These are phyloP conservation scores for Falcunculus frontatus DNA, from an alignment of 2,113 vertebrate species.

Conservation along the genomic window DNA sequence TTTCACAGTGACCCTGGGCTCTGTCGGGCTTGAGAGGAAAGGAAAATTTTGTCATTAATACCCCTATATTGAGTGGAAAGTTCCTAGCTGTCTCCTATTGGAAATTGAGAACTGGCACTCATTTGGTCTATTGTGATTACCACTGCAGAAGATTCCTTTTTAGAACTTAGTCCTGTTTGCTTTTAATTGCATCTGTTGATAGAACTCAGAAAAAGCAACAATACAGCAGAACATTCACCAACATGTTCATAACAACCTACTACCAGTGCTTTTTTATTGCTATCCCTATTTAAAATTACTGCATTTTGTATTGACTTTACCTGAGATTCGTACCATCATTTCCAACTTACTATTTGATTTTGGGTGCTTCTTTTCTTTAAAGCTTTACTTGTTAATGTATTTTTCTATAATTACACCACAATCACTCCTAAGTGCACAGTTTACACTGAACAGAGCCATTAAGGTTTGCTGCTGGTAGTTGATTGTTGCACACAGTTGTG, in stretches of 20 bases:
- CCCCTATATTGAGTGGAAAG: background rate
- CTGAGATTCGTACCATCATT: constrained; percentile 42
- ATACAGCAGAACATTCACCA: background rate
- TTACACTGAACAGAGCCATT: constrained; percentile 38
- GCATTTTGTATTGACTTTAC: constrained; percentile 39
- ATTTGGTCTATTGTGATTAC: background rate
- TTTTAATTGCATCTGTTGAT: constrained; percentile 37
- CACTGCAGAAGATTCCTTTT: background rate
- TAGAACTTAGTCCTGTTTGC: constrained; percentile 43
- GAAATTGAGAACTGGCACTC: background rate
- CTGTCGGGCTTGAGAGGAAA: background rate
- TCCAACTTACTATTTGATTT: constrained; percentile 47
- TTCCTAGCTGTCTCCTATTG: background rate
- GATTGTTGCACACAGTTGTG: constrained; percentile 22
- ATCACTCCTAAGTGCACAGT: constrained; percentile 59
- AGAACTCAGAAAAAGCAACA: background rate
- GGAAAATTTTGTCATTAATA: background rate
- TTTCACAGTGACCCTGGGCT: background rate
- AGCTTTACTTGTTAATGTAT: constrained; percentile 62
- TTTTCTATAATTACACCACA: constrained; percentile 55
- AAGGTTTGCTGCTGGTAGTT: constrained; percentile 20
- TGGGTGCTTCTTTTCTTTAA: constrained; percentile 11
- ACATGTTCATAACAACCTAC: background rate
- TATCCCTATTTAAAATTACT: constrained; percentile 32
- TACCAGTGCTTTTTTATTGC: constrained; percentile 6